These are phyloP conservation scores for Platalea minor DNA, from an alignment of 2,797 vertebrate genomes.

Conservation along the genomic window DNA sequence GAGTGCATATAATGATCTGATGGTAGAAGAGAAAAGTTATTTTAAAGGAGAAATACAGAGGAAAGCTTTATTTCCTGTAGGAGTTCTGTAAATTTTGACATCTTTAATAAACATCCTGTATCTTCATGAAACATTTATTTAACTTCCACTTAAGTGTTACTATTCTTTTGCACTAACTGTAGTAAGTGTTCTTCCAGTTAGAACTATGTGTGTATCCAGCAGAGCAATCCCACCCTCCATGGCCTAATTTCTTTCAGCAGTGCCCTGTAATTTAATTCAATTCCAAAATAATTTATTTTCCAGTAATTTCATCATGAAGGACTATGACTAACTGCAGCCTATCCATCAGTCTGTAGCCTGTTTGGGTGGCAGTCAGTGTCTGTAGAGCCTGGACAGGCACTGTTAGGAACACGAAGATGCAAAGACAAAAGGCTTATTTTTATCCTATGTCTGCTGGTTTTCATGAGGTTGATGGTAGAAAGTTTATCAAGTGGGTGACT, in stretches of 20 bases:
- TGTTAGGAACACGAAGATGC: background rate
- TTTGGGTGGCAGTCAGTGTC: background rate
- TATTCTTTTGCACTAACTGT: background rate
- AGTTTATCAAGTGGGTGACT: background rate
- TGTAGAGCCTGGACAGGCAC: background rate
- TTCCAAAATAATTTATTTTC: background rate
- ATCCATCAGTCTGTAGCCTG: background rate
- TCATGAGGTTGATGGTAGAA: background rate
- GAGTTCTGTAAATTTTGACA: background rate
- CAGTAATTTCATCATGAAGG: background rate
- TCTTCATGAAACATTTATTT: background rate
- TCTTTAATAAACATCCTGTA: background rate
- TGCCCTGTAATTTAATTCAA: background rate
- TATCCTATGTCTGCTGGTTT: background rate
- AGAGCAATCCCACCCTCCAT: background rate
- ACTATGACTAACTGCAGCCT: fast-evolving
- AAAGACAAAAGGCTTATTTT: background rate
- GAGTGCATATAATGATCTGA: background rate
- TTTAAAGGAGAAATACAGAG: background rate
- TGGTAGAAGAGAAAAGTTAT: fast-evolving
- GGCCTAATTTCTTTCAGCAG: background rate
- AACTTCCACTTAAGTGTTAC: background rate
- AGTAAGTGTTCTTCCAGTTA: background rate
- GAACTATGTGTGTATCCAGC: background rate
- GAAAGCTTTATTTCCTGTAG: background rate